Evolutionary conservation across 2,113 vertebrate genomes (phyloP), one percentile per base, ranked within the genome.

Genomic region (Actinemys pallida): DNA sequence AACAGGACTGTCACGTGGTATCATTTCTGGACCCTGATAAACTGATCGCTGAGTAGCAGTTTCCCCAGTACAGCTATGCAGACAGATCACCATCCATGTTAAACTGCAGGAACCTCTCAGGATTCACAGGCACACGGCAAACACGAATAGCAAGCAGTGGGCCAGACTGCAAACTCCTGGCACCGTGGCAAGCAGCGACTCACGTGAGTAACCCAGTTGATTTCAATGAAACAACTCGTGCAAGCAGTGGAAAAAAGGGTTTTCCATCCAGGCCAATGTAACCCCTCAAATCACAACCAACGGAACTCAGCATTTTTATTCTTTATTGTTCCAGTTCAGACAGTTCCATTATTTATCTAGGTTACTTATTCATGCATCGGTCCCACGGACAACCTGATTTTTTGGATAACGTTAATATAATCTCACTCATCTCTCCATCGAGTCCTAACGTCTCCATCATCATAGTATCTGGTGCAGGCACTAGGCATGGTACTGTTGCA

Each of bases 311-410:
- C 97, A 93, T 94, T 97, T 97, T 93, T 90, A 92, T 97, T 97
- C 97, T 97, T 96, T 95, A 96, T 95, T 96, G 96, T 87, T 90
- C 53, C 96, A 96, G 90, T 83, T 94, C 95, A 91, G 97, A 96
- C 96, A 97, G 97, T 96, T 97, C 96, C 92, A 97, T 97, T 96
- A 97, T 97, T 96, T 96, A 97, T 93, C 93, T 84, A 25, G 92
- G 95, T 97, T 92, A 96, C 90, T 96, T 97, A 96, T 97, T 97
- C 97, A 97, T 94, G 83, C 88, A 49, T 92, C 53, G 88, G 96
- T 95, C 92, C 92, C 96, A 96, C 87, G 93, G 93, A 94, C 89
- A 92, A 54, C 53, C 75, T 1, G 52, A 89, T 83, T 29, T 2
- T 0, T 50, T 24, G 86, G 82, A 90, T 84, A 59, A 86, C 94